Base-by-base conservation (phyloP, 1,140 invertebrate genomes). In the Anastrepha obliqua region DNA sequence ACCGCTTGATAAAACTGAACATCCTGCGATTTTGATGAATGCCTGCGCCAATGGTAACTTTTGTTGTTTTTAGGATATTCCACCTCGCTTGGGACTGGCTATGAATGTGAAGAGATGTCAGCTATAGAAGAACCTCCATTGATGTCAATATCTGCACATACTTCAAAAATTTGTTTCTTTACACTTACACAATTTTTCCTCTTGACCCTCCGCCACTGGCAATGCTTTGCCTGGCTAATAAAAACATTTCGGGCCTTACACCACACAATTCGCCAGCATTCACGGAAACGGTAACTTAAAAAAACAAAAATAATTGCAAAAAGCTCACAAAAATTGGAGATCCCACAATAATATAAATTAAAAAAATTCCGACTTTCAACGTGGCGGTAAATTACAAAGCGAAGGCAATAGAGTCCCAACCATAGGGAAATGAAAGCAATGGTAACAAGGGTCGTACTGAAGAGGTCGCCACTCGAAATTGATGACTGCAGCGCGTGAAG, bases 301-400 rank as follows among this genome's bases (percentile, higher is more conserved):
- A 55, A 55, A 55, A 55, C 6, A 55, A 55, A 55, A 8, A 55
- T 55, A 47, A 20, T 81, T 74, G 42, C 70, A 15, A 51, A 62
- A 74, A 74, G 70, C 70, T 74, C 29, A 17, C 70, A 74, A 81
- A 81, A 81, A 20, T 51, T 55, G 51, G 11, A 81, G 15, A 81
- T 20, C 20, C 17, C 47, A 58, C 7, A 81, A 81, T 58, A 81
- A 58, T 81, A 55, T 29, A 29, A 81, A 81, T 29, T 8, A 81
- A 74, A 74, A 55, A 15, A 51, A 81, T 11, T 6, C n/a, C 47
- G 20, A 81, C 74, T 81, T 81, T 81, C 74, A 81, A 58, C 74
- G 42, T 7, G 47, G 74, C 74, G 74, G 74, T 29, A 81, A 58
- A 81, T 81, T 51, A 81, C 74, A 81, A 81, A 81, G 47, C 67